Evolutionary conservation across 2,113 vertebrate genomes (phyloP).

Genomic region (Sylvia atricapilla): DNA sequence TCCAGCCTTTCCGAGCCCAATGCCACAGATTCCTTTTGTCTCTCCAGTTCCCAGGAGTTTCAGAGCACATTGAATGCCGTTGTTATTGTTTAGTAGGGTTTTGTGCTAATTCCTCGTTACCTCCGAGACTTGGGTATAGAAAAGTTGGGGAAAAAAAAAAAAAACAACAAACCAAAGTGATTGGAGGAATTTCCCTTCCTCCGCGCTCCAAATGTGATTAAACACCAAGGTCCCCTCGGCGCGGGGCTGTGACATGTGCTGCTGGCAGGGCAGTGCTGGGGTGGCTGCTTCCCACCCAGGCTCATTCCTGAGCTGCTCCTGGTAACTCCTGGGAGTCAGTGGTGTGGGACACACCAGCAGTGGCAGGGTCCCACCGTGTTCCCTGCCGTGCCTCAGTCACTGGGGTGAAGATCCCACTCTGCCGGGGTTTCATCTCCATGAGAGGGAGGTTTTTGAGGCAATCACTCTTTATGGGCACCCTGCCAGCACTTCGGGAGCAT

Average conservation of each 20-base stretch:
- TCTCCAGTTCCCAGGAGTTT: background rate
- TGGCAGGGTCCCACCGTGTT: rapidly evolving
- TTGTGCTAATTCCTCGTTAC: background rate
- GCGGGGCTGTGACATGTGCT: rapidly evolving
- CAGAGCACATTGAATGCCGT: background rate
- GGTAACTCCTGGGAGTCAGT: background rate
- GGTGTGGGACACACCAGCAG: rapidly evolving
- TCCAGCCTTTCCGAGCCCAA: background rate
- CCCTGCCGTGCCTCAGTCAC: rapidly evolving
- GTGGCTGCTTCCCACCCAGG: background rate
- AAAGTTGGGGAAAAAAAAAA: background rate
- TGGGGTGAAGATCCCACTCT: background rate
- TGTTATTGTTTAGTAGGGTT: background rate
- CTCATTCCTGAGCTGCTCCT: background rate
- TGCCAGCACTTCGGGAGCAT: background rate
- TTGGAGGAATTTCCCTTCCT: background rate
- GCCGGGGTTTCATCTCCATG: rapidly evolving
- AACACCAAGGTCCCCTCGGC: background rate
- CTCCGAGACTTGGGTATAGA: background rate
- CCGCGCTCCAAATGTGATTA: background rate
- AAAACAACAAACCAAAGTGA: background rate
- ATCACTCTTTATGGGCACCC: background rate
- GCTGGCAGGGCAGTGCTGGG: background rate
- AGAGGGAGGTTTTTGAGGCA: background rate
- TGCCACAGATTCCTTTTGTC: background rate